Conservation (phyloP, 64 coral and sea anemone species). For the Montipora cactus region DNA sequence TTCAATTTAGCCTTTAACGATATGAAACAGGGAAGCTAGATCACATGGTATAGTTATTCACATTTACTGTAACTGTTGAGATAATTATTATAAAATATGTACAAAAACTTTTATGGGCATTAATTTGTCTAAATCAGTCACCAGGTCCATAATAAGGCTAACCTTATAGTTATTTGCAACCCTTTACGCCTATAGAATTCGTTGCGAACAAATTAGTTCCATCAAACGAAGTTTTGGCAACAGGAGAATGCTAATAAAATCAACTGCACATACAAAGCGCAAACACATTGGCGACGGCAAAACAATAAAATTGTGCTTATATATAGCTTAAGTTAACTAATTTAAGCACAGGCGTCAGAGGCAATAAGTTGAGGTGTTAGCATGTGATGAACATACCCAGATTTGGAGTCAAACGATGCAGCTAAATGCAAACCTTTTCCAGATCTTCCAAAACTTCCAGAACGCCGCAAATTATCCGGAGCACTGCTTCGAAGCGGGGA, state of each 20-base stretch:
- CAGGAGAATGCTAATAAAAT: constrained; percentile 4
- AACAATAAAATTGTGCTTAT: neutral
- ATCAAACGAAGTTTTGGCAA: constrained; percentile 15
- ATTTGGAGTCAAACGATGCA: constrained; percentile 82
- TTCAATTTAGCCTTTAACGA: too few relatives aligned
- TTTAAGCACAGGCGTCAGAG: neutral
- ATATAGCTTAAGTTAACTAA: neutral
- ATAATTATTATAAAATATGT: too few relatives aligned
- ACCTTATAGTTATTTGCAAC: too few relatives aligned
- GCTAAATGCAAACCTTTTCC: constrained; percentile 72
- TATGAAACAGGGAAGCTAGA: too few relatives aligned
- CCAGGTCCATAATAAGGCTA: too few relatives aligned
- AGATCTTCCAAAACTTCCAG: constrained; percentile 91
- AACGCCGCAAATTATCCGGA: constrained; percentile 77
- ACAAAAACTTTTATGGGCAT: too few relatives aligned
- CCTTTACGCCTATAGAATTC: too few relatives aligned
- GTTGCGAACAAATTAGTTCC: too few relatives aligned
- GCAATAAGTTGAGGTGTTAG: neutral
- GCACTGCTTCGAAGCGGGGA: constrained; percentile 80
- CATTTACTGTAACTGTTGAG: too few relatives aligned
- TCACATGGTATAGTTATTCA: too few relatives aligned
- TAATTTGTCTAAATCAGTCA: too few relatives aligned
- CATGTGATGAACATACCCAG: neutral
- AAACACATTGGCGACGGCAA: neutral
- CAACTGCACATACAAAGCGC: too few relatives aligned